Conservation (phyloP, 2,113 vertebrate genomes). For the Pachypanchax playfairii region DNA sequence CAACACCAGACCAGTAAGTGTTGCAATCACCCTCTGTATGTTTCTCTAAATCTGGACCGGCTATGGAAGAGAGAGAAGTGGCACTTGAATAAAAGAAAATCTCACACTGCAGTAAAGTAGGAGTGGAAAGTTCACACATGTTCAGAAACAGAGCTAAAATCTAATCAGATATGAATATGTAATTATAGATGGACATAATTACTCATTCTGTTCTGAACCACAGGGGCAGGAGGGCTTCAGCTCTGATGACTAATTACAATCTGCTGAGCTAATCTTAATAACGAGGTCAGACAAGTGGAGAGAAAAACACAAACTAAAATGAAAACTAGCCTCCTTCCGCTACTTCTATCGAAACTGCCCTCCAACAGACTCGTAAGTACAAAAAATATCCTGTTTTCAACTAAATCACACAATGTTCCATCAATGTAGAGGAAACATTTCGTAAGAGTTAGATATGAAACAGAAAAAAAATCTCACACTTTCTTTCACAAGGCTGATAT, state of each 20-base stretch:
- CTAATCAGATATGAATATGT: neutral
- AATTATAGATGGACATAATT: neutral
- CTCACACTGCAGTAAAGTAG: neutral
- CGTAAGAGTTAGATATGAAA: neutral
- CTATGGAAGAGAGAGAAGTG: neutral
- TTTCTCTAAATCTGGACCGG: neutral
- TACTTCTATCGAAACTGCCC: neutral
- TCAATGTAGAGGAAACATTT: neutral
- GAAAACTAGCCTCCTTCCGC: neutral
- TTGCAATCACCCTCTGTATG: neutral
- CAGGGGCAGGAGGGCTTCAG: neutral
- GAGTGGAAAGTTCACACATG: neutral
- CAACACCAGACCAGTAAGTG: neutral
- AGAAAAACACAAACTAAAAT: constrained; percentile 2
- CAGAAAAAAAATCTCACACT: neutral
- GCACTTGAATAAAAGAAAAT: neutral
- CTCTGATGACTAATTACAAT: neutral
- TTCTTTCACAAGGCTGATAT: neutral
- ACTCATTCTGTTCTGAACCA: neutral
- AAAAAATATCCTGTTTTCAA: neutral
- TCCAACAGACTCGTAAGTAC: neutral
- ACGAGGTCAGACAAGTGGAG: neutral
- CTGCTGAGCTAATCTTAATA: neutral
- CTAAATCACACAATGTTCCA: no score
- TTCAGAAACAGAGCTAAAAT: neutral